phyloP scores from a whole-genome alignment of 1,140 invertebrate genomes.

The Drosophila suzukii region DNA sequence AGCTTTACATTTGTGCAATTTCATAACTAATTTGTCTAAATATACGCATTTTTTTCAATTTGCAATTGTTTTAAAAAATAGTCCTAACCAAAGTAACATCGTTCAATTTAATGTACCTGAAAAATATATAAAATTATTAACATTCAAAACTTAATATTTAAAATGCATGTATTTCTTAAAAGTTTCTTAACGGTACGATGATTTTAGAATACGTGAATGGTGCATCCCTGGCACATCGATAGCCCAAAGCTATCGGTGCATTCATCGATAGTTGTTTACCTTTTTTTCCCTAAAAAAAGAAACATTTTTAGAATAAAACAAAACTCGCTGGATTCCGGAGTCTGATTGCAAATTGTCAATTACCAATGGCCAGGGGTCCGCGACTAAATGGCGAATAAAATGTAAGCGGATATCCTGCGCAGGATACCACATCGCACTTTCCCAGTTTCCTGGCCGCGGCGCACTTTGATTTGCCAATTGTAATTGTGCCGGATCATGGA shows the following conservation, averaged over 20 bases:
- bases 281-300: conserved; percentile 39
- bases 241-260: not conserved
- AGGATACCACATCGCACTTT: conserved; percentile 4
- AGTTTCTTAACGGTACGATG: not conserved
- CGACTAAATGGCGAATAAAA: conserved; percentile 3
- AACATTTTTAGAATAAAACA: conserved; percentile 32
- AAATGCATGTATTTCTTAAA: no score
- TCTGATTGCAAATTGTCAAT: conserved; percentile 2
- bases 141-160: no score
- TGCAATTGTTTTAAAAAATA: no score
- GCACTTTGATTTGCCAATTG: conserved; percentile 9
- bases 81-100: no score
- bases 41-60: not conserved
- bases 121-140: no score
- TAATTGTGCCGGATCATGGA: conserved; percentile 52
- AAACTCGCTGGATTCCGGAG: conserved; percentile 8
- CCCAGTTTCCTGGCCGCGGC: conserved; percentile 6
- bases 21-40: no score
- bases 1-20: no score
- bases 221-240: conserved; percentile 30
- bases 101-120: no score
- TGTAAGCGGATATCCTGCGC: conserved; percentile 18
- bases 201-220: not conserved
- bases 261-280: conserved; percentile 50
- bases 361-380: not conserved